These are phyloP conservation scores for Hippoglossus stenolepis DNA, from an alignment of 2,113 vertebrate species.

Conservation along the genomic window DNA sequence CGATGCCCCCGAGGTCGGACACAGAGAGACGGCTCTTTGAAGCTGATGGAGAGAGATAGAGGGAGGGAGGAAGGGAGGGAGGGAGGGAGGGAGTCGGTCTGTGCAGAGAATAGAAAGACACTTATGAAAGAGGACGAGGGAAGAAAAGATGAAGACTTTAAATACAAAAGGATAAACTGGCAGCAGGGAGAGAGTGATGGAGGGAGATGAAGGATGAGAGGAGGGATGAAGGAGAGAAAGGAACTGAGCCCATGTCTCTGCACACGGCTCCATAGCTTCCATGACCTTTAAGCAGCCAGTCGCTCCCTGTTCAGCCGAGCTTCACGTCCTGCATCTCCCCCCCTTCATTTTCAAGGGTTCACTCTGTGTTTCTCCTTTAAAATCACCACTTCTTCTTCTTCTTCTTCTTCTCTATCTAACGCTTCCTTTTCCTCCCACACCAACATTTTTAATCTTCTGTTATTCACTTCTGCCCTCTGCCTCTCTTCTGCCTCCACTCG, in stretches of 20 bases:
- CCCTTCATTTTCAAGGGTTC: neutral
- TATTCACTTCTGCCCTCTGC: neutral
- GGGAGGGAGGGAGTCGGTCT: constrained; percentile 2
- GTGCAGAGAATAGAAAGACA: constrained; percentile 25
- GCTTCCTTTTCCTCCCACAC: neutral
- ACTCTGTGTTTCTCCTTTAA: neutral
- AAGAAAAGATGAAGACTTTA: constrained; percentile 14
- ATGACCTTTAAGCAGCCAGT: constrained; percentile 62
- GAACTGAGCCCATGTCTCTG: constrained; percentile 35
- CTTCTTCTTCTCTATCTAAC: constrained; percentile 1
- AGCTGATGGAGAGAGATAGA: constrained; percentile 70
- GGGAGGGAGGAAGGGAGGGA: neutral
- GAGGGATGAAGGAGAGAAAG: constrained; percentile 35
- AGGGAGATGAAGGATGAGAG: constrained; percentile 54
- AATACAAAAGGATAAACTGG: constrained; percentile 36
- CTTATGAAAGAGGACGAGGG: constrained; percentile 32
- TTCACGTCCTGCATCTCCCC: constrained; percentile 8
- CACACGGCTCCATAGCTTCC: constrained; percentile 40
- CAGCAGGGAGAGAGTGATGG: constrained; percentile 21
- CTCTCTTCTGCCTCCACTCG: neutral
- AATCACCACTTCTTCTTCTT: neutral
- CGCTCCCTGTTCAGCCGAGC: constrained; percentile 25
- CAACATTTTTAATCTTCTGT: too few relatives aligned
- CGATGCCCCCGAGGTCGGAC: constrained; percentile 68
- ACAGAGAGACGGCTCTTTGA: constrained; percentile 75